Evolutionary conservation across 2,113 vertebrate species (phyloP), one percentile per base, ranked within the genome.

Genomic region (Oryzias woworae): DNA sequence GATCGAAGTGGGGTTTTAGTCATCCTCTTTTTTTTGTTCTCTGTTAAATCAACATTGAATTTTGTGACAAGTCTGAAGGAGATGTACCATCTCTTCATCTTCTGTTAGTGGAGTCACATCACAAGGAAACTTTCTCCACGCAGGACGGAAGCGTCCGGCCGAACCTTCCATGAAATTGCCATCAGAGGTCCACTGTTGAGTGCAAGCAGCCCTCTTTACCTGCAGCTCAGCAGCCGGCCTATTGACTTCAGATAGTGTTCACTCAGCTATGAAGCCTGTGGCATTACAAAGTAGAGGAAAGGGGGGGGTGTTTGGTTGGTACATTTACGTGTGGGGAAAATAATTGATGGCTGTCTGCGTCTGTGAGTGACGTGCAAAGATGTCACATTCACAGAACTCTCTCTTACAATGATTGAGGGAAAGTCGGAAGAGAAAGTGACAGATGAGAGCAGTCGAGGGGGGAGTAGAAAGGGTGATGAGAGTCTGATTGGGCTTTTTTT

Each of bases 161-260:
- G 88, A 91, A 86, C 76, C 85, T 90, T 88, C 89, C 90, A 87
- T 92, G 89, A 92, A 93, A 93, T 92, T 82, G 79, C 88, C 53
- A 63, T 91, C 83, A 73, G 76, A 45, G 69, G 76, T 68, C 63
- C 42, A 75, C 91, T 91, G 90, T 92, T 62, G 44, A 50, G 64
- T 44, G 24, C 36, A 10, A 12, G 36, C 36, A 31, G 36, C 57
- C 56, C 73, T 26, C 48, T 31, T 60, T 43, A 53, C 71, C 67
- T 60, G 53, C 55, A 16, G 26, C 56, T 57, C 63, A 53, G 73
- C 14, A 20, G 62, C 55, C 66, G 53, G 59, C 73, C 28, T 47
- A 81, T 84, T 68, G 76, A 75, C 80, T 79, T 73, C 73, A 71
- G 28, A 58, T 26, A 49, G 48, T 52, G 73, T 64, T 80, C 82